Evolutionary conservation across 2,113 vertebrate genomes (phyloP).

Genomic region (Brachypteracias leptosomus): DNA sequence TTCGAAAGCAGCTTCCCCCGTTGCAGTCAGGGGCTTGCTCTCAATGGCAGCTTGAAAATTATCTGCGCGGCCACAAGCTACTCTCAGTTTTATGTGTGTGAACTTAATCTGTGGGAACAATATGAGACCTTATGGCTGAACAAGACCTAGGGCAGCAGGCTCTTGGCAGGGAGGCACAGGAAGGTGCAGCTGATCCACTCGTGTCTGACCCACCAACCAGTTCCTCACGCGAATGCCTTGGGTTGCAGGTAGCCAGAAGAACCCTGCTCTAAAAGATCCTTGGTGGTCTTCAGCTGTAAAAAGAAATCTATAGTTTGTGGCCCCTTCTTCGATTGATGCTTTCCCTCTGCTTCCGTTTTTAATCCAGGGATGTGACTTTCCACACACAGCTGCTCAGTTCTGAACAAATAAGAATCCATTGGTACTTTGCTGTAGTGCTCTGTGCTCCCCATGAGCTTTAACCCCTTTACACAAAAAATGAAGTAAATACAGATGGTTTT

Average conservation of each 20-base stretch:
- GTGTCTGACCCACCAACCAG: not conserved
- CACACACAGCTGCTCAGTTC: not conserved
- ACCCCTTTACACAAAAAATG: not conserved
- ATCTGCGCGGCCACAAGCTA: not conserved
- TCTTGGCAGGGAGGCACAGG: constrained; percentile 30
- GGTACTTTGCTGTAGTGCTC: not conserved
- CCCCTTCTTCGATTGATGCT: not conserved
- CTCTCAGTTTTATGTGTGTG: not conserved
- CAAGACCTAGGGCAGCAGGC: not conserved
- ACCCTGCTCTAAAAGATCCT: not conserved
- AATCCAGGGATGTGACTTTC: not conserved
- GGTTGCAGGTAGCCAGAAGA: not conserved
- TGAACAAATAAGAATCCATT: not conserved
- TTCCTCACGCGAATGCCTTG: not conserved
- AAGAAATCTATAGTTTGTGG: not conserved
- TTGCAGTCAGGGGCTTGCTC: constrained; percentile 14
- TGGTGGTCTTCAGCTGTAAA: not conserved
- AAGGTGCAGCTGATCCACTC: not conserved
- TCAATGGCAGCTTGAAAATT: not conserved
- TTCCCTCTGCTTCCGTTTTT: constrained; percentile 4
- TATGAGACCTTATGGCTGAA: not conserved
- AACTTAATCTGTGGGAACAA: constrained; percentile 42
- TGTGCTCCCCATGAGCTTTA: not conserved
- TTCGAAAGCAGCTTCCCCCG: not conserved
- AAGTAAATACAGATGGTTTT: not conserved